Base-by-base conservation (phyloP, 2,113 vertebrate genomes). In the Brachyistius frenatus region DNA sequence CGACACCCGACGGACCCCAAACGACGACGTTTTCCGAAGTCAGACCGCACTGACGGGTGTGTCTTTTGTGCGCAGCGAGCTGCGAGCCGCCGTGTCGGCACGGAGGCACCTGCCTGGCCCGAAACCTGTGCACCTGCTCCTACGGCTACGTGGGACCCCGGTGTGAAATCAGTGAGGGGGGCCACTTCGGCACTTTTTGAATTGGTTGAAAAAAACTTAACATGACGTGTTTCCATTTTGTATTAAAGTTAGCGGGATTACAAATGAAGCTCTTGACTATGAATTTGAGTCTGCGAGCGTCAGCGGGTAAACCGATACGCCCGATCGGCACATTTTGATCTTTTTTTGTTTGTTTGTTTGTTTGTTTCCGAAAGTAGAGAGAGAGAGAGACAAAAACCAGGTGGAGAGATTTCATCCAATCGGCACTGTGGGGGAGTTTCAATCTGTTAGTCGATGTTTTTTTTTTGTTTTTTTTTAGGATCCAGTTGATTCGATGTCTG, bases 71-170 rank as follows among this genome's bases (percentile, higher is more conserved):
- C 89, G 61, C 87, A 97, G 97, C 94, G 16, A 89, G 82, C 5
- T 98, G 96, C 63, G 93, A 94, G 67, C 97, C 96, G 3, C 83
- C 93, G 0, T 98, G 97, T 85, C 93, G 90, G 66, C 96, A 97
- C 10, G 96, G 96, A 77, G 96, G 96, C n/a, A 94, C 92, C 0
- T 98, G 96, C 71, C 78, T 96, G 87, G 90, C 92, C 82, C 93
- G 95, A 71, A 98, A 98, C 81, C 95, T 95, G 87, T 98, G 96
- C 54, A 96, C 95, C 80, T 99, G 97, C 71, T 90, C 94, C 0
- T 99, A 98, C 2, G 97, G 97, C 67, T 98, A 96, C 82, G 94
- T 99, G 77, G 97, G 97, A 84, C 95, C 96, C 41, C 91, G 94
- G 80, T 98, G 96, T 94, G 95, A 96, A 87, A 98, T 95, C 91